Evolutionary conservation across 2,888 invertebrate genomes (phyloP).

Genomic region (Cataglyphis rosenhaueri): DNA sequence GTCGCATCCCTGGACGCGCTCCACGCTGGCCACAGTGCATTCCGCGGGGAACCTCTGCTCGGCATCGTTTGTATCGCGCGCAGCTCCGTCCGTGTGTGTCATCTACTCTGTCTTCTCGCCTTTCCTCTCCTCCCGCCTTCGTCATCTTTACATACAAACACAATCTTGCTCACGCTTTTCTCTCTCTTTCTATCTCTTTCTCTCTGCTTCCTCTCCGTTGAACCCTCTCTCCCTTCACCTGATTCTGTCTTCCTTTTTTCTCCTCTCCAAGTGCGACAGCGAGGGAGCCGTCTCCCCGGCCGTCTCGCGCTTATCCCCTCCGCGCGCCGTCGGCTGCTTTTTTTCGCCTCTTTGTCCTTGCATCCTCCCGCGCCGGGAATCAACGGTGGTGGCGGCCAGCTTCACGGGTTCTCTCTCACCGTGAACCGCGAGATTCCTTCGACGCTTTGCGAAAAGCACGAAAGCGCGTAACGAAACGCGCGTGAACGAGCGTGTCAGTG

Average conservation of each 20-base stretch:
- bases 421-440: slow-evolving; percentile 73
- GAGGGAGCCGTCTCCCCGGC: slow-evolving; percentile 37
- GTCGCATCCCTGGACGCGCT: slow-evolving; percentile 46
- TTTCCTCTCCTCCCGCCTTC: slow-evolving; percentile 21
- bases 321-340: slow-evolving; percentile 55
- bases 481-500: slow-evolving; percentile 58
- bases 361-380: slow-evolving; percentile 77
- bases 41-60: slow-evolving; percentile 74
- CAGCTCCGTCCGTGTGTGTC: slow-evolving; percentile 73
- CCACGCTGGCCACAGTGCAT: slow-evolving; percentile 65
- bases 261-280: slow-evolving; percentile 41
- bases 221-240: slow-evolving; percentile 25
- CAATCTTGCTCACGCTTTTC: background rate
- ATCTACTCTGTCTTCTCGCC: slow-evolving; percentile 60
- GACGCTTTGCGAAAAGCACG: slow-evolving; percentile 67
- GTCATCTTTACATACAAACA: background rate
- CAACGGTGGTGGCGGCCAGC: slow-evolving; percentile 66
- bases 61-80: slow-evolving; percentile 70
- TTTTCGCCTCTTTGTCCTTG: slow-evolving; percentile 77
- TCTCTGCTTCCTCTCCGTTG: slow-evolving; percentile 12
- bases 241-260: slow-evolving; percentile 52
- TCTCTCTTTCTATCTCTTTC: slow-evolving; percentile 22
- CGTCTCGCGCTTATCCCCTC: slow-evolving; percentile 70
- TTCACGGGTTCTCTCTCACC: slow-evolving; percentile 71
- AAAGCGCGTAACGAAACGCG: background rate